Evolutionary conservation across 2,113 vertebrate genomes (phyloP).

Genomic region (Coturnix japonica): DNA sequence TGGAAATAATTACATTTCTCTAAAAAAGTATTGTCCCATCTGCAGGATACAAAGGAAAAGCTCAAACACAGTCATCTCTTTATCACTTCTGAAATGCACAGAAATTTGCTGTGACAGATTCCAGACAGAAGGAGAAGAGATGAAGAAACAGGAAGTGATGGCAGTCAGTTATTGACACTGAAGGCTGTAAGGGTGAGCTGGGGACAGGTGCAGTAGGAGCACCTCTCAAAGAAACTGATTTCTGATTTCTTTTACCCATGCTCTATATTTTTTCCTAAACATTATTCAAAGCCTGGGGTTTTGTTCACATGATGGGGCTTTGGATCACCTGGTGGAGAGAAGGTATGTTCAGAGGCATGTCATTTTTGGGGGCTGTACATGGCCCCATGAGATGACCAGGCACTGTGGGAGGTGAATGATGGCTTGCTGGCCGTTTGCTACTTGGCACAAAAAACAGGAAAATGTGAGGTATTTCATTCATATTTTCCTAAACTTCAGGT

Average conservation of each 20-base stretch:
- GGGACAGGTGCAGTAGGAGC: neutral
- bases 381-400: neutral
- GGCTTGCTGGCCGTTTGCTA: neutral
- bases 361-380: fast-evolving
- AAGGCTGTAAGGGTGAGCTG: neutral
- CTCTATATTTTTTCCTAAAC: neutral
- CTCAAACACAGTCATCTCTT: neutral
- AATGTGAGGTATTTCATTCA: neutral
- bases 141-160: neutral
- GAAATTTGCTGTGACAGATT: neutral
- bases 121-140: neutral
- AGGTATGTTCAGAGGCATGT: neutral
- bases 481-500: neutral
- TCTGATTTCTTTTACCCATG: neutral
- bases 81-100: neutral
- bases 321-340: neutral
- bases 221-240: neutral
- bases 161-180: neutral
- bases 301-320: fast-evolving
- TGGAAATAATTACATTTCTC: neutral
- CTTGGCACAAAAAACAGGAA: neutral
- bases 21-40: neutral
- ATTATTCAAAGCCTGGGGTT: neutral
- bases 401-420: neutral
- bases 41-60: neutral